A percentile compares a stretch with the other conserved stretches of the same genome.
phyloP scores from a whole-genome alignment of 1,140 invertebrate species.

The Heterodera schachtii region DNA sequence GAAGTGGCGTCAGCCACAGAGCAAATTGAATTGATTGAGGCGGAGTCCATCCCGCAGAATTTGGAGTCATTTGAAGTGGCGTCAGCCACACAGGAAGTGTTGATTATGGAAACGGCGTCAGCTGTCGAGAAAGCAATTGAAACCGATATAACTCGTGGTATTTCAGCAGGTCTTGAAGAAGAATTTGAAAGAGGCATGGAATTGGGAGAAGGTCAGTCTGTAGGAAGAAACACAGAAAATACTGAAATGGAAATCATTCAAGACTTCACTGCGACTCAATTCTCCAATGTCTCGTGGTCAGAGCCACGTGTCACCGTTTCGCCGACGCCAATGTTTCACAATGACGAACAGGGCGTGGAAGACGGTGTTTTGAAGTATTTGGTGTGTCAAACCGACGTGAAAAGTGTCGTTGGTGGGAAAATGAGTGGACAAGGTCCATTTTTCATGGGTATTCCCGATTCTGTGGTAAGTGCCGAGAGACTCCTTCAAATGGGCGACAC shows the following conservation, averaged over 20 bases:
- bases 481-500: not conserved
- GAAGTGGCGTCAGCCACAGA: no score
- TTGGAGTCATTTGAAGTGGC: no score
- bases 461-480: not conserved
- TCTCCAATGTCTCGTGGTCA: no score
- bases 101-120: not conserved
- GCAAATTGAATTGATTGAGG: no score
- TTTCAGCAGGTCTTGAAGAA: not conserved
- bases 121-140: not conserved
- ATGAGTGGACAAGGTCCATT: not conserved
- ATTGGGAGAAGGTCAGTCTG: no score
- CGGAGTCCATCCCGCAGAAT: no score
- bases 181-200: not conserved
- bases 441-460: constrained; percentile 15
- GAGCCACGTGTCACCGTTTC: not conserved
- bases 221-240: not conserved
- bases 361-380: not conserved
- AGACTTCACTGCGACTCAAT: no score
- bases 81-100: no score
- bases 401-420: not conserved
- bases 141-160: not conserved
- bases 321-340: no score
- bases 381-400: not conserved
- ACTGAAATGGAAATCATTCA: not conserved
- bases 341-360: no score